Percentiles rank a stretch among this genome's conserved stretches.
These are phyloP conservation scores for Gymnoscelis rufifasciata DNA, from an alignment of 2,888 invertebrate species.

Conservation along the genomic window DNA sequence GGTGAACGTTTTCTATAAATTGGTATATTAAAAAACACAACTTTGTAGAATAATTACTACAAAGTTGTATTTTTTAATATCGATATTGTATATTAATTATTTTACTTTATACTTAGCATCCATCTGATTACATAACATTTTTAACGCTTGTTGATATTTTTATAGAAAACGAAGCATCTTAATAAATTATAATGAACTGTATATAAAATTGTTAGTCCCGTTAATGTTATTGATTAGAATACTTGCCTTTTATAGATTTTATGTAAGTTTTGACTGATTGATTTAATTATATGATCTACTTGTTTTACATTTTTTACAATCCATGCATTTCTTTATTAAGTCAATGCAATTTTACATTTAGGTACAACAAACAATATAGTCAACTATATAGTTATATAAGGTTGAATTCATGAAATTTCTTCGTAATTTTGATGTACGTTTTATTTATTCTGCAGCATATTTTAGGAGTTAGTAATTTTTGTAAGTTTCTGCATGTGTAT, in stretches of 20 bases:
- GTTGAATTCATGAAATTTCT: constrained; percentile 10
- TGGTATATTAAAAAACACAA: too few species aligned
- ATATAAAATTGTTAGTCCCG: constrained; percentile 38
- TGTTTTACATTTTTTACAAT: constrained; percentile 51
- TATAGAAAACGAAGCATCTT: too few species aligned
- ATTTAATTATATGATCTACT: constrained; percentile 61
- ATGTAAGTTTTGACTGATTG: constrained; percentile 70
- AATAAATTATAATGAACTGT: constrained; percentile 34
- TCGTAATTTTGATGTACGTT: constrained; percentile 32
- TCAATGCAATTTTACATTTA: constrained; percentile 51
- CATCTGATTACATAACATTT: too few species aligned
- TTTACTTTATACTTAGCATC: too few species aligned
- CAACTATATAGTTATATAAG: constrained; percentile 33
- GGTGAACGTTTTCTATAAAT: too few species aligned
- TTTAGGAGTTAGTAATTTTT: constrained; percentile 2
- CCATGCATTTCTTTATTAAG: constrained; percentile 53
- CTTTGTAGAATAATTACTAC: too few species aligned
- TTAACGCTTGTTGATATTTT: too few species aligned
- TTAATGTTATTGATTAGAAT: constrained; percentile 41
- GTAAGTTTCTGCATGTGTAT: constrained; percentile 24
- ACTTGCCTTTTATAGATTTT: constrained; percentile 67
- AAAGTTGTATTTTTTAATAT: too few species aligned
- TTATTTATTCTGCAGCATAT: constrained; percentile 45
- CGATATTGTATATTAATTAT: too few species aligned
- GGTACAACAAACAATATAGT: constrained; percentile 52